Base-by-base conservation (phyloP, 2,797 vertebrate genomes). In the Cryptoprocta ferox region DNA sequence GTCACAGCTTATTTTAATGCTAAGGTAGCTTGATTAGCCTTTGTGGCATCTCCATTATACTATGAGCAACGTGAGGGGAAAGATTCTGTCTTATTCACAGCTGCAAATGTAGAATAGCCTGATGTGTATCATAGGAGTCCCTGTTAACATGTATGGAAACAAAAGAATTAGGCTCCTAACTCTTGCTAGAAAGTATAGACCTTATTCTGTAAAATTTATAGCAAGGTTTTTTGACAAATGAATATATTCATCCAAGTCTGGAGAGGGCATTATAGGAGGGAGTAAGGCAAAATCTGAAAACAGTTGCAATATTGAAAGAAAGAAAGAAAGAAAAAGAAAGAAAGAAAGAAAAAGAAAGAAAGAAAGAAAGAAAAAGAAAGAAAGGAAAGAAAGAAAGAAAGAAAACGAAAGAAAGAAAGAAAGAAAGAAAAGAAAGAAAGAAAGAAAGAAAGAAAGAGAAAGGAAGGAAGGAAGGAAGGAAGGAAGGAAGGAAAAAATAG, bases 261-360 rank as follows among this genome's bases (percentile, higher is more conserved):
- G 1, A 86, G 26, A 87, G 35, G 10, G 7, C 7, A 30, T 18
- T 50, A 16, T 0, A 85, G 9, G 75, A 48, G n/a, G 12, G 13
- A 94, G 15, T 86, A 91, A 61, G 12, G 3, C 79, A 73, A n/a
- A 81, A 39, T 93, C 91, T 91, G 37, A 82, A 93, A 78, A 59
- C 4, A 32, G 0, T 70, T 70, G 7, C 1, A 9, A 68, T 82
- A 8, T 10, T 45, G 2, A 65, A 73, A 73, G 14, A 71, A 71
- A 30, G 18, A 66, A 75, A 13, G 6, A 26, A 7, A 8, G 19
- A 7, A 3, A 59, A 28, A 48, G 45, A 14, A 3, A 48, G 48
- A 48, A 3, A 48, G 48, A 48, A 3, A 48, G 48, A 48, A 2
- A 7, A 42, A 42, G 42, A 7, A 42, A 42, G 42, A 7, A 42